Evolutionary conservation across 1,140 invertebrate species (phyloP), one percentile per base, ranked within the genome.

Genomic region (Bombyx mandarina): DNA sequence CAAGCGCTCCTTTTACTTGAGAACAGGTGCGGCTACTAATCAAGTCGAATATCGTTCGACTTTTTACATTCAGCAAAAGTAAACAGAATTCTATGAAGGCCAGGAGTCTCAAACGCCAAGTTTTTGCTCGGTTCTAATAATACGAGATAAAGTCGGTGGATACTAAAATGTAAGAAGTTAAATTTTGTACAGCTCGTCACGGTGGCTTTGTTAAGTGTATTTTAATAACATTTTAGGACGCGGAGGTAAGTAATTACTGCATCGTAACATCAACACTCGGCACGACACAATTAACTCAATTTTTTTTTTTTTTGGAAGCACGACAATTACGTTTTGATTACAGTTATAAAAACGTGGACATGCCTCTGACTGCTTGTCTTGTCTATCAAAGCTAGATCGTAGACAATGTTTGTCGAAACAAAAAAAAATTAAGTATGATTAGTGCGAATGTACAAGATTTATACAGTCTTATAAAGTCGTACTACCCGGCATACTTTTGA

Each of bases 281-380:
- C 62, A 67, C 67, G 68, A 65, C 75, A 82, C 77, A 82, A 83
- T 85, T 86, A 86, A 86, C 71, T 79, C 63, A 64, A 65, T 63
- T n/a, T 43, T 50, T 59, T 79, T 59, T 79, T 83, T 84, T 86
- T 85, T 77, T 77, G 72, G 73, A 76, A 76, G 72, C 67, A 75
- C 77, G 79, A 85, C 82, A 83, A 84, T 87, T 80, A 84, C 73
- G 76, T 76, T 83, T 85, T 84, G 80, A 83, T 86, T 83, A 73
- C 72, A 57, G 72, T 73, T 69, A 64, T 74, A 77, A 80, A 78
- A 77, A 80, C 59, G 61, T 78, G 75, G 72, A 81, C 66, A 75
- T 67, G 56, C 18, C 46, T 49, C 6, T 48, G 26, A 22, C 47
- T 42, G 26, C 26, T 5, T 35, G 26, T 35, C 26, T 35, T 35